Percentiles rank a stretch among this genome's conserved stretches.
Evolutionary conservation across 35 echinoderm and acorn worm species (phyloP).

Genomic region (Ophiothrix spiculata): DNA sequence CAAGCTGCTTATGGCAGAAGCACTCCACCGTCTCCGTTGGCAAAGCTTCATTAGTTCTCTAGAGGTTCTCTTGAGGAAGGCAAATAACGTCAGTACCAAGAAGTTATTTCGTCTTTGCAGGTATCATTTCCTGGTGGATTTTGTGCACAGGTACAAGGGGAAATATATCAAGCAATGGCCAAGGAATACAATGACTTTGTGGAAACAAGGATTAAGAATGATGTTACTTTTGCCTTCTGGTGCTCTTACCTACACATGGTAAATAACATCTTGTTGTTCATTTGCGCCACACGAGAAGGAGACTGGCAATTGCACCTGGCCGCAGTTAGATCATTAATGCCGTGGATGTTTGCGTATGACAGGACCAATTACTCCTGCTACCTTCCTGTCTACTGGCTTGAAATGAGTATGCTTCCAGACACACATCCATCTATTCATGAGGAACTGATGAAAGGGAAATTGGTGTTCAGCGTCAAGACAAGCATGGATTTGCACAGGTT

Average conservation of each 20-base stretch:
- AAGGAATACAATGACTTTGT: background rate
- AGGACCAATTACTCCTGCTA: slow-evolving; percentile 44
- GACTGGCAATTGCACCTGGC: slow-evolving; percentile 43
- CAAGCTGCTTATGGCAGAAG: slow-evolving; percentile 62
- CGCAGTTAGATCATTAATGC: slow-evolving; percentile 9
- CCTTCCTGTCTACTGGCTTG: slow-evolving; percentile 45
- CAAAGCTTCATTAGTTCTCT: slow-evolving; percentile 25
- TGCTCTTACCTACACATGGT: slow-evolving; percentile 46
- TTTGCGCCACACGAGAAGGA: slow-evolving; percentile 32
- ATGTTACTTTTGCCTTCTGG: slow-evolving; percentile 22
- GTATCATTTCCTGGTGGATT: background rate
- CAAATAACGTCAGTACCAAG: background rate
- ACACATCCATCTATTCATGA: slow-evolving; percentile 25
- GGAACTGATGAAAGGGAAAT: slow-evolving; percentile 8
- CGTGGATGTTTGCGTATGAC: slow-evolving; percentile 56
- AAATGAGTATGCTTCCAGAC: slow-evolving; percentile 20
- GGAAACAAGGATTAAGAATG: background rate
- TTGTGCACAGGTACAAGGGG: background rate
- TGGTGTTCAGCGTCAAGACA: slow-evolving; percentile 31
- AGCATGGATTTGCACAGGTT: slow-evolving; percentile 17
- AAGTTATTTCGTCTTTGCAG: background rate
- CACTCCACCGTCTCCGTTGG: slow-evolving; percentile 39
- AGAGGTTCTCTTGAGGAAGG: background rate
- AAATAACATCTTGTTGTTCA: slow-evolving; percentile 16
- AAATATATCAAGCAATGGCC: background rate